Evolutionary conservation across 1,140 invertebrate species (phyloP), one percentile per base, ranked within the genome.

Genomic region (Drosophila parabipectinata): DNA sequence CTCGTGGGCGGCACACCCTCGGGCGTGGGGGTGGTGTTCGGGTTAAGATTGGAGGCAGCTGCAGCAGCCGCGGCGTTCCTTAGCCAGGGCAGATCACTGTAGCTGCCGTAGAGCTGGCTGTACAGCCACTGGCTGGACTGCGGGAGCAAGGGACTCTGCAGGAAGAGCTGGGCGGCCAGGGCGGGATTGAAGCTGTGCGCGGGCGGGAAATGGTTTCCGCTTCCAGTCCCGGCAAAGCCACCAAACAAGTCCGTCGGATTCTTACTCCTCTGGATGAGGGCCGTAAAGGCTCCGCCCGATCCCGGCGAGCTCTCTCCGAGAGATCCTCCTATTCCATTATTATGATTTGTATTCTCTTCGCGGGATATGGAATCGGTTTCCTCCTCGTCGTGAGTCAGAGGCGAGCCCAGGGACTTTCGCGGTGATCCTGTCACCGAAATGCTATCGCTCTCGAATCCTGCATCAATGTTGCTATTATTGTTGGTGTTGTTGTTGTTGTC

Each of bases 71-170:
- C 74, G 2, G 74, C 76, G 18, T 68, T 82, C 21, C 91, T 90
- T 67, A 94, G 91, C 94, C 95, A 95, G 2, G 92, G 92, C 75
- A 94, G 93, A 77, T 95, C 94, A 56, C 93, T 92, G 72, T 94
- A 95, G 55, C 84, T 92, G 12, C 94, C 93, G 77, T 95, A 95
- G 1, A 96, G 92, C 78, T 95, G 95, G 0, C 94, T 95, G 82
- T 96, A 96, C 1, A 96, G 91, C 95, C 95, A 96, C 56, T 95
- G 95, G 32, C 95, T 95, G 1, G 95, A 95, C 3, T 95, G 95
- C n/a, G 95, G 95, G 39, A 95, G 80, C 7, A 96, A 91, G 0
- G 95, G 95, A 3, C 95, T 94, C 81, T 95, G 95, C 24, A 96
- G 91, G 79, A 96, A 95, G 39, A 96, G 91, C 89, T 95, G 94